Evolutionary conservation across 30 jellyfish, hydroid and myxozoan species (phyloP), one percentile per base, ranked within the genome.

Genomic region (Rhopilema esculentum): DNA sequence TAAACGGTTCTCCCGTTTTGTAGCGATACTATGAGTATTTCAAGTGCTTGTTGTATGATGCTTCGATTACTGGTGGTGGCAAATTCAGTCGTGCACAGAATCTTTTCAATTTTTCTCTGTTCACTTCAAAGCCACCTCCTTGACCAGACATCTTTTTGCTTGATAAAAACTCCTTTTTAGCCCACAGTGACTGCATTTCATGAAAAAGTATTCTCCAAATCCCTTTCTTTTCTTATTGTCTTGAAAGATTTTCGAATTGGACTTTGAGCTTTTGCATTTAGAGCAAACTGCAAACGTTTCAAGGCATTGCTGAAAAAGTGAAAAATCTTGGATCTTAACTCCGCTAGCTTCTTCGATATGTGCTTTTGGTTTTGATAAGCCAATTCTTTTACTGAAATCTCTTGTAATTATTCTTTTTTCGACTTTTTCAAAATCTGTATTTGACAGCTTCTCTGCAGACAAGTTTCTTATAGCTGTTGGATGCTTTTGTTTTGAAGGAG

Each of bases 61-160:
- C 24, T 20, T 61, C 53, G 8, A 8, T 15, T 22, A 77, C 77
- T 25, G 88, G 77, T 6, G 75, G 79, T 1, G 88, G 88, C 49
- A 77, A 51, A 25, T 77, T 51, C 88, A 77, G 50, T 20, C 62
- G 4, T 8, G 88, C 1, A 53, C 88, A 77, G 62, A 77, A 49
- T 28, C 88, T 77, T 52, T 77, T 27, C 16, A 77, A 53, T 16
- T 49, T 27, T 18, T 18, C 79, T 52, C 53, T 50, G 79, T 77
- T 77, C 24, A 77, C 57, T 40, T 77, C 88, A 52, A 50, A 77
- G 23, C 69, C 84, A 1, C 84, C 70, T 16, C 84, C 84, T 73
- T 73, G 15, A 2, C 70, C 27, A 73, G 84, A 48, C 69, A 73
- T 22, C 25, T 73, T 73, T 21, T 73, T 73, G 84, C 84, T 73